A percentile compares a stretch with the other conserved stretches of the same genome.
phyloP scores from a whole-genome alignment of 1,140 invertebrate species.

The Varroa destructor region DNA sequence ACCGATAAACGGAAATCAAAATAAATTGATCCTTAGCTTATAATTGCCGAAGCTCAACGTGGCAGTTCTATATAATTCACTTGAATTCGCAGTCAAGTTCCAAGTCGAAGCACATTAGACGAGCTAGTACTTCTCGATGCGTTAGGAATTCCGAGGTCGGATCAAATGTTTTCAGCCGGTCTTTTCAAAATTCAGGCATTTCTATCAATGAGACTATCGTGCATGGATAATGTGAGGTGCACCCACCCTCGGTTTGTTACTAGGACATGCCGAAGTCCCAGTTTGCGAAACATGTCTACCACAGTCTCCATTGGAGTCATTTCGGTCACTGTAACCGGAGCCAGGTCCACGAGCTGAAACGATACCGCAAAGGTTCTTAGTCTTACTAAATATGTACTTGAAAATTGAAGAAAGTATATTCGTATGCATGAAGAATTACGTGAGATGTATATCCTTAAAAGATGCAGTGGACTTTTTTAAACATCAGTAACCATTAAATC shows the following conservation, averaged over 20 bases:
- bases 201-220: no score
- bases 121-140: no score
- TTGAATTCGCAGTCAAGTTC: background rate
- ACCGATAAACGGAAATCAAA: no score
- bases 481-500: no score
- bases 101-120: background rate
- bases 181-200: no score
- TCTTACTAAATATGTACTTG: background rate
- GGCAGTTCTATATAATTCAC: background rate
- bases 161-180: no score
- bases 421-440: background rate
- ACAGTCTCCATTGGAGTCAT: conserved; percentile 99
- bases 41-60: conserved; percentile 12
- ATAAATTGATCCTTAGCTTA: background rate
- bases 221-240: background rate
- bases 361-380: conserved; percentile 9
- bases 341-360: conserved; percentile 40
- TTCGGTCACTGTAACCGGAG: conserved; percentile 96
- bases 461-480: no score
- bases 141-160: no score
- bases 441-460: no score
- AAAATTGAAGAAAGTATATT: background rate
- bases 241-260: conserved; percentile 82
- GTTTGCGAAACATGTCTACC: conserved; percentile 97
- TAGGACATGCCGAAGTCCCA: conserved; percentile 86